Evolutionary conservation across 2,797 vertebrate genomes (phyloP), one percentile per base, ranked within the genome.

Genomic region (Aotus griseimembra): DNA sequence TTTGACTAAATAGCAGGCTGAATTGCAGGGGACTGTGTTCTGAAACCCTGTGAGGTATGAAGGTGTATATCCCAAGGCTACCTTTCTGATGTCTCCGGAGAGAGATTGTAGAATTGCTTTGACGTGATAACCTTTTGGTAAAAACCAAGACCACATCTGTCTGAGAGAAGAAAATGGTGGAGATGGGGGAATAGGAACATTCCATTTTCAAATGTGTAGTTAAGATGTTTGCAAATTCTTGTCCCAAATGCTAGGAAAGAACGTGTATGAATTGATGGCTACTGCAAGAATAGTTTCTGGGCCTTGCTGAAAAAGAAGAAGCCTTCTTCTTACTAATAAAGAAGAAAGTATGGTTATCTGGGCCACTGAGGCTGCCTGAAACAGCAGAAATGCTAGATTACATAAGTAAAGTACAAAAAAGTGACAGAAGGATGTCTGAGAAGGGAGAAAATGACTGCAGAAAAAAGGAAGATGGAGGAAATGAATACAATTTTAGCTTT

Each of bases 201-300:
- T 91, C 81, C 20, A 0, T 67, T 92, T 90, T 77, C 92, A 97
- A 88, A 57, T 46, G 30, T n/a, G 9, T 52, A 55, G n/a, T n/a
- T 57, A 84, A 94, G 76, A 67, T 80, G 44, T 80, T 90, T 88
- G n/a, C 39, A 73, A 50, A 95, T 67, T 93, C 46, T 88, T 79
- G 22, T 79, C 75, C 33, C 24, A 28, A 76, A n/a, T 79, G 33
- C 39, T 50, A 14, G 33, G 82, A n/a, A 82, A 64, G 39, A 85
- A 94, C 14, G 11, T 50, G 28, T 28, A 33, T 50, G 39, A 39
- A 82, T 86, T 58, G 41, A 0, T 50, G n/a, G 57, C 61, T 55
- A 26, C 39, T 19, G 48, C 11, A 61, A n/a, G 44, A 93, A 80
- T 7, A 77, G 41, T 83, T 44, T 83, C n/a, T 57, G 72, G 22